Percentiles rank a stretch among this genome's conserved stretches.
Conservation (phyloP, 2,113 vertebrate species). For the Hydropotes inermis region DNA sequence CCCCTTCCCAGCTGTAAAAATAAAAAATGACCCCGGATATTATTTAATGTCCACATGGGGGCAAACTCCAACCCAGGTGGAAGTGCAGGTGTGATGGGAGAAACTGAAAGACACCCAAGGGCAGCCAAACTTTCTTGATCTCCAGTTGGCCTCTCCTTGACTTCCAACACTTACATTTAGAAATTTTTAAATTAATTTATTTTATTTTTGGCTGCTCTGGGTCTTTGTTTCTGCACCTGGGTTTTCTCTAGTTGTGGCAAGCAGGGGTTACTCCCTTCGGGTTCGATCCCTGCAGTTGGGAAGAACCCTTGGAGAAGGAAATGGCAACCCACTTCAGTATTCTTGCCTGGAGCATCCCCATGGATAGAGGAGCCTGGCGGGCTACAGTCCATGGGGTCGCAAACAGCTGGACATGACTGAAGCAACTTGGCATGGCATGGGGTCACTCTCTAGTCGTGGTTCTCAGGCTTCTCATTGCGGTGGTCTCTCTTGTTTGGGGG, state of each 20-base stretch:
- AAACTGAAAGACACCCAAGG: neutral
- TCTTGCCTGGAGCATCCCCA: neutral
- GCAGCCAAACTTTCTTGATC: neutral
- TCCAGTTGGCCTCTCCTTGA: neutral
- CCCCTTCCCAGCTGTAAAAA: neutral
- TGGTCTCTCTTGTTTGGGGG: neutral
- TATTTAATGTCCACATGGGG: neutral
- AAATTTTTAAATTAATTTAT: neutral
- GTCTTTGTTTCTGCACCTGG: neutral
- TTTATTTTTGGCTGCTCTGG: neutral
- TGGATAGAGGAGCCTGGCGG: neutral
- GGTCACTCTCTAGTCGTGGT: neutral
- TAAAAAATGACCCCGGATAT: neutral
- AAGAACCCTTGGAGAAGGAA: neutral
- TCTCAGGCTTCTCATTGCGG: neutral
- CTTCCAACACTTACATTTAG: neutral
- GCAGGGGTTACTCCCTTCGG: neutral
- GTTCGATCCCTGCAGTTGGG: rapidly evolving
- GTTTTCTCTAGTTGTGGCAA: neutral
- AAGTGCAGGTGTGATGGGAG: neutral
- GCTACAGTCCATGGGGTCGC: neutral
- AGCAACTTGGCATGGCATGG: neutral
- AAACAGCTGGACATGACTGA: neutral
- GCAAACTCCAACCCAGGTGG: neutral
- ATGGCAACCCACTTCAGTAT: neutral